Evolutionary conservation across 2,888 invertebrate species (phyloP), one percentile per base, ranked within the genome.

Genomic region (Harmothoe impar): DNA sequence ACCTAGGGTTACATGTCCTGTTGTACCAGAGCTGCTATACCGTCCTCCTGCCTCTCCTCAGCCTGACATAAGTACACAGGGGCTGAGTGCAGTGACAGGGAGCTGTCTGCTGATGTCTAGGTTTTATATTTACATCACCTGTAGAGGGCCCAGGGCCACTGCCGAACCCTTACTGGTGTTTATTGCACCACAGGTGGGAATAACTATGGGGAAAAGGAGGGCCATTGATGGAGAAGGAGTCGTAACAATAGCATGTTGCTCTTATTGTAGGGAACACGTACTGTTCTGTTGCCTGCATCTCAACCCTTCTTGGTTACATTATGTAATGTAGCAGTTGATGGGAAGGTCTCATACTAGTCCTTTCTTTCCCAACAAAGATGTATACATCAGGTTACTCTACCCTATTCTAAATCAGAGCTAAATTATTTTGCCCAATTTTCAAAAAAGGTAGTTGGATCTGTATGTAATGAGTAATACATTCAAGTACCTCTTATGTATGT

Each of bases 71-170:
- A 81, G 81, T 81, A 81, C 81, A 81, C 81, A 81, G 35, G 5
- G 35, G 1, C 81, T 81, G 81, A 35, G 81, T 35, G 81, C 81
- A 33, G 35, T 81, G 43, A 81, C 81, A 43, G 81, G 43, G 20
- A 29, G 25, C 43, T 81, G 81, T 43, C 81, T 33, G 7, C 81
- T 43, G 35, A 81, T 81, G 81, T 77, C 77, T 31, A 31, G 29
- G 29, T 77, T 25, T 77, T 31, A 77, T 77, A 77, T 77, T 77
- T 77, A 77, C 77, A n/a, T 77, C 77, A 31, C 77, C 77, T 77
- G 77, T 29, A 29, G 62, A 7, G 1, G n/a, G 62, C 23, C 23
- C n/a, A 62, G 3, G 23, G 62, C 62, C 62, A n/a, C 20, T n/a
- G 7, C 62, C 20, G n/a, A 62, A 62, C 62, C 62, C 62, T 62